A percentile compares a stretch with the other conserved stretches of the same genome.
phyloP scores from a whole-genome alignment of 1,140 invertebrate species.

The Ips typographus region DNA sequence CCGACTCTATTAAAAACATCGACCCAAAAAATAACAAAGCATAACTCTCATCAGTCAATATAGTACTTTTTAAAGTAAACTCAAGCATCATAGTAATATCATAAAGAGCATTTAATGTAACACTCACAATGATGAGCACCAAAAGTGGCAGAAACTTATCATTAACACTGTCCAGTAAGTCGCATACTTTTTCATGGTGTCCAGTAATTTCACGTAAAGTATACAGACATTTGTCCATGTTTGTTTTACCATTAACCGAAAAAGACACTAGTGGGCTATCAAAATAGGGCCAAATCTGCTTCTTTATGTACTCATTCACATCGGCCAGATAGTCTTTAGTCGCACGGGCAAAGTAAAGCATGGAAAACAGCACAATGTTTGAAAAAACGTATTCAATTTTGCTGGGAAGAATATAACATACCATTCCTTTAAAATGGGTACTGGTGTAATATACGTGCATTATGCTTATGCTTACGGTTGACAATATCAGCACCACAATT shows the following conservation, averaged over 20 bases:
- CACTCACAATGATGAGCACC: neutral
- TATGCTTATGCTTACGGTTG: neutral
- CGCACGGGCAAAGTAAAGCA: neutral
- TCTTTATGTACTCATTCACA: neutral
- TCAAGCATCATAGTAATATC: neutral
- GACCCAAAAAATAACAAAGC: neutral
- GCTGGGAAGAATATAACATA: neutral
- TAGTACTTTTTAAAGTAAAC: neutral
- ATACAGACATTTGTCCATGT: neutral
- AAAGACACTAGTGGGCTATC: neutral
- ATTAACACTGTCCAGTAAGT: neutral
- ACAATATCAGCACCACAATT: neutral
- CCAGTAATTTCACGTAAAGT: neutral
- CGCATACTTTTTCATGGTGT: neutral
- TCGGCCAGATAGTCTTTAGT: neutral
- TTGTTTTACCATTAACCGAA: neutral
- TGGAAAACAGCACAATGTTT: neutral
- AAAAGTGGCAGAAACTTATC: neutral
- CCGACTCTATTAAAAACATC: neutral
- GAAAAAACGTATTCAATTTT: neutral
- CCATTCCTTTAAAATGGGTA: neutral
- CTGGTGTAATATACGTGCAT: neutral
- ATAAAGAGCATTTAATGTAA: neutral
- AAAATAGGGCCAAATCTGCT: neutral
- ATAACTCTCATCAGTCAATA: neutral